Conservation (phyloP, 2,888 invertebrate genomes). For the Cantharis rustica region DNA sequence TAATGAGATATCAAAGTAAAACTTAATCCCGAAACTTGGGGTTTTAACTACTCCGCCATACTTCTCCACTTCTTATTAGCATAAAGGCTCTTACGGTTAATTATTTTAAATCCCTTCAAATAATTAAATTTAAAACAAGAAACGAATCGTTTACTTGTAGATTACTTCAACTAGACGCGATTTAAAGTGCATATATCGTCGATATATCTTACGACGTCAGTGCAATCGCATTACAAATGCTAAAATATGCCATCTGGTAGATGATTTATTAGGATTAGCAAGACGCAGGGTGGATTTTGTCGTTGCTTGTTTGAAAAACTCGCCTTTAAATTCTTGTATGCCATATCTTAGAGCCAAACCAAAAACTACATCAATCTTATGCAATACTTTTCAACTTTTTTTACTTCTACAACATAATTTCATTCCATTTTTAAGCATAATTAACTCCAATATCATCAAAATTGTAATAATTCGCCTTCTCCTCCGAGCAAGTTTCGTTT, state of each 20-base stretch:
- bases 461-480: background rate
- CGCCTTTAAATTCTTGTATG: conserved; percentile 10
- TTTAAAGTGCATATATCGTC: conserved; percentile 56
- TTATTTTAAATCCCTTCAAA: conserved; percentile 24
- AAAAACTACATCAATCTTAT: conserved; percentile 3
- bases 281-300: conserved; percentile 26
- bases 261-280: conserved; percentile 51
- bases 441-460: background rate
- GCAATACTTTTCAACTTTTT: background rate
- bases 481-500: background rate
- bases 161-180: conserved; percentile 38
- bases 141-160: conserved; percentile 44
- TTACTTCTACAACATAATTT: background rate
- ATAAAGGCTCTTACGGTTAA: conserved; percentile 34
- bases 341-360: background rate
- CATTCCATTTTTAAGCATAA: background rate
- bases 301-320: conserved; percentile 21
- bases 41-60: conserved; percentile 7
- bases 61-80: background rate
- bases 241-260: conserved; percentile 58
- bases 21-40: conserved; percentile 1
- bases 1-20: background rate
- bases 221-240: conserved; percentile 56
- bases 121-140: background rate
- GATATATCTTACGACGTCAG: conserved; percentile 56